Evolutionary conservation across 2,797 vertebrate species (phyloP), one percentile per base, ranked within the genome.

Genomic region (Thripadectes ignobilis): DNA sequence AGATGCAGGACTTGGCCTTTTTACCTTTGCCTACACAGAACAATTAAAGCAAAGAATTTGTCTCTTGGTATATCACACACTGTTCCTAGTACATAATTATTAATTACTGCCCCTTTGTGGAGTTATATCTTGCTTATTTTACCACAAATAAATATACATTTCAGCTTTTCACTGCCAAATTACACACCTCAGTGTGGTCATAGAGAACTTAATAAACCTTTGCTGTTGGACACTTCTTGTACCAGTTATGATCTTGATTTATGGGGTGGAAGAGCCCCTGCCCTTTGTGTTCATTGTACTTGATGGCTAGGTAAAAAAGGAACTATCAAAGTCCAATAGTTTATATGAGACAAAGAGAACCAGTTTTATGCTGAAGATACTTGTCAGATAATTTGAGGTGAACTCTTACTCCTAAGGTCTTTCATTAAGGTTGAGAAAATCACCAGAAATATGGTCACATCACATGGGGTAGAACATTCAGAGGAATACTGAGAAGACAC

Each of bases 11-110:
- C 7, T 20, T 62, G 9, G 3, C 8, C 10, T 83, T 59, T 80
- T 71, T 36, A 68, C 2, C 2, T 85, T 69, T 80, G 13, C 24
- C 22, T 49, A 20, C 0, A 0, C 1, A 48, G 5, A 77, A 3
- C 2, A 23, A 57, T 57, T 38, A 41, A 61, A 84, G 12, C 10
- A 79, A 85, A 85, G 21, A n/a, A 9, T 14, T 6, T 41, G 2
- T 69, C 27, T 67, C 23, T 80, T 52, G 10, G 3, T 71, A 8
- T 10, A 8, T 52, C 4, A 2, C 30, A 20, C 6, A 38, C 2
- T 14, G 6, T 38, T 7, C 59, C 11, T 39, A 77, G 12, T 6
- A 65, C 10, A 14, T 5, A 45, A 2, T 22, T 76, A 72, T 5
- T 41, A 32, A 86, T 52, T 65, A n/a, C 5, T 43, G 6, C 4